Base-by-base conservation (phyloP, 2,888 invertebrate genomes). In the Epinotia ramella region DNA sequence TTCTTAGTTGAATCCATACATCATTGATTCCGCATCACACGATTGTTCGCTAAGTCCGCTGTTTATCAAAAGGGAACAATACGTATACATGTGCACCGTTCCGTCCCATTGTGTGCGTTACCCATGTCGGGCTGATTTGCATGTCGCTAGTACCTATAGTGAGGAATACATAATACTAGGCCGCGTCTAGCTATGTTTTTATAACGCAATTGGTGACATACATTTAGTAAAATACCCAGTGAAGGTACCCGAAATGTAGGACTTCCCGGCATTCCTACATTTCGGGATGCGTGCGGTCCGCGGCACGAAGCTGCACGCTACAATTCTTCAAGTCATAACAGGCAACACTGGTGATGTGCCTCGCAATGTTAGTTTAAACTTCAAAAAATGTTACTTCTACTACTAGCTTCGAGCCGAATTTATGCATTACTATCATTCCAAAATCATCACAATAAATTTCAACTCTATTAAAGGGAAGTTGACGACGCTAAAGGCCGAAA, bases 21-120 rank as follows among this genome's bases (percentile, higher is more conserved):
- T 65, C 53, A 53, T 33, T 24, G 53, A 66, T 53, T 13, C 18
- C 33, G 9, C 66, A 40, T 65, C 56, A 20, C 44, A 24, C 56
- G 56, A 57, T 67, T 67, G 56, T 67, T 67, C 67, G 44, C 57
- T 68, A 68, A 68, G 57, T 40, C 57, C 68, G 68, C 68, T 59
- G 44, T 59, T 59, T 59, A 59, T 68, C 57, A 20, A 44, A 67
- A 56, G 7, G 40, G 68, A 68, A 68, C 44, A 68, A 67, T 68
- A 68, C 53, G 24, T 28, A n/a, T n/a, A 16, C 18, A 62, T 59
- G 16, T 33, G 33, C 16, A 16, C 16, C 16, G 56, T 20, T 13
- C 20, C 67, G 20, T 57, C 9, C 68, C 24, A 68, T 68, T 68
- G 68, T 68, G 56, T 57, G 13, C 24, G 20, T n/a, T 67, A 59